Conservation (phyloP, 2,888 invertebrate genomes). For the Eubasilissa splendida region DNA sequence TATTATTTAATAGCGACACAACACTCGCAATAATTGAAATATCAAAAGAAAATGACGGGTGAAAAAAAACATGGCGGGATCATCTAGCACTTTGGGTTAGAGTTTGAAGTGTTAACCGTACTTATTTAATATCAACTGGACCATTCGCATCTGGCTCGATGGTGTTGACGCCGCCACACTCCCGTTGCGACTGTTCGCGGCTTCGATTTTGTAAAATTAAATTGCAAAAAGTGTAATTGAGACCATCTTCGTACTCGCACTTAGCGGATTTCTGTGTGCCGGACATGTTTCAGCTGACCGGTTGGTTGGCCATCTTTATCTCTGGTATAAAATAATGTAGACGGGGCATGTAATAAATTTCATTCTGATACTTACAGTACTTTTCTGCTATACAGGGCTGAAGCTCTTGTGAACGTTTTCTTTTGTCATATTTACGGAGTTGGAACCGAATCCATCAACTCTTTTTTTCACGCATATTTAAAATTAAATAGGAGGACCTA, state of each 20-base stretch:
- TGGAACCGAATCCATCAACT: too few species aligned
- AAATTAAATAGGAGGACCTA: too few species aligned
- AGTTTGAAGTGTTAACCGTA: background rate
- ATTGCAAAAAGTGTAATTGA: constrained; percentile 48
- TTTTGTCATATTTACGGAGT: too few species aligned
- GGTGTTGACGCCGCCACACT: constrained; percentile 3
- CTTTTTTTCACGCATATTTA: too few species aligned
- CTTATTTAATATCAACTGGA: constrained; percentile 26
- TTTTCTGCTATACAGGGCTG: too few species aligned
- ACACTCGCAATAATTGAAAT: background rate
- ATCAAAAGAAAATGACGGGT: too few species aligned
- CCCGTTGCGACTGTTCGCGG: constrained; percentile 35
- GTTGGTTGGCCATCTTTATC: constrained; percentile 10
- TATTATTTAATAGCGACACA: background rate
- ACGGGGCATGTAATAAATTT: too few species aligned
- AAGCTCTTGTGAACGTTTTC: too few species aligned
- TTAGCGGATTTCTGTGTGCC: constrained; percentile 22
- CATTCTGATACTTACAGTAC: too few species aligned
- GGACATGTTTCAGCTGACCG: background rate
- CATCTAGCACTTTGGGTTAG: too few species aligned
- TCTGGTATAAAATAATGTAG: background rate
- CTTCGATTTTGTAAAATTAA: constrained; percentile 45
- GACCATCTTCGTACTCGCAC: constrained; percentile 28
- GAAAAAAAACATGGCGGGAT: too few species aligned
- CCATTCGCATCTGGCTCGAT: constrained; percentile 2